Evolutionary conservation across 2,888 invertebrate species (phyloP).

Genomic region (Macrosoma leucophasiata): DNA sequence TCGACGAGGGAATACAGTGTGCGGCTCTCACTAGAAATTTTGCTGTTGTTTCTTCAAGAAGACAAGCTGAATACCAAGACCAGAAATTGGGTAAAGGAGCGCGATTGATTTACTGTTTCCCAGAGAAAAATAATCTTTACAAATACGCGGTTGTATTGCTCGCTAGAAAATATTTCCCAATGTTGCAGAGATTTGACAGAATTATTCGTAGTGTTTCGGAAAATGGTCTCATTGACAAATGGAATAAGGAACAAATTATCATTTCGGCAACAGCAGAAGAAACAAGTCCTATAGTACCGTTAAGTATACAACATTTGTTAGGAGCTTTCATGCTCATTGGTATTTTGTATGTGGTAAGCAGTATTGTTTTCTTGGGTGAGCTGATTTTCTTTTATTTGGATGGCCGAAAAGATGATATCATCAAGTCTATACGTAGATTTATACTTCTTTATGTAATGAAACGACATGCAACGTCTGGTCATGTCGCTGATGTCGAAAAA

Average conservation of each 20-base stretch:
- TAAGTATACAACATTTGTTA: conserved; percentile 57
- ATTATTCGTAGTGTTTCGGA: conserved; percentile 67
- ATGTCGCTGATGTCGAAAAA: no score
- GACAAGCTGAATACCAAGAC: conserved; percentile 64
- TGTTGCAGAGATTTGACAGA: conserved; percentile 56
- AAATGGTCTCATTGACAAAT: conserved; percentile 67
- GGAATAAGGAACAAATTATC: conserved; percentile 61
- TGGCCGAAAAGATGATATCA: no score
- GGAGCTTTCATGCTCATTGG: conserved; percentile 68
- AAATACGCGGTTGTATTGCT: conserved; percentile 68
- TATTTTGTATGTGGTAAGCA: conserved; percentile 52
- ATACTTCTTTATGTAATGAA: no score
- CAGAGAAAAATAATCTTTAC: conserved; percentile 61
- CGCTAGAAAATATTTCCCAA: conserved; percentile 64
- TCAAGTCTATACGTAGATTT: no score
- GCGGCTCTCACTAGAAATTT: conserved; percentile 57
- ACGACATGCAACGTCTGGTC: no score
- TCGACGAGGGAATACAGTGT: conserved; percentile 54
- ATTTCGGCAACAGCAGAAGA: conserved; percentile 40
- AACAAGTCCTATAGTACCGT: conserved; percentile 45
- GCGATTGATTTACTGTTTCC: conserved; percentile 61
- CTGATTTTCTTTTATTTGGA: no score
- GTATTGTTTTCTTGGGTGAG: conserved; percentile 54
- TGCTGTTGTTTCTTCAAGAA: conserved; percentile 59
- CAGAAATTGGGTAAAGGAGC: conserved; percentile 61